Evolutionary conservation across 2,888 invertebrate species (phyloP).

Genomic region (Taphrorychus bicolor): DNA sequence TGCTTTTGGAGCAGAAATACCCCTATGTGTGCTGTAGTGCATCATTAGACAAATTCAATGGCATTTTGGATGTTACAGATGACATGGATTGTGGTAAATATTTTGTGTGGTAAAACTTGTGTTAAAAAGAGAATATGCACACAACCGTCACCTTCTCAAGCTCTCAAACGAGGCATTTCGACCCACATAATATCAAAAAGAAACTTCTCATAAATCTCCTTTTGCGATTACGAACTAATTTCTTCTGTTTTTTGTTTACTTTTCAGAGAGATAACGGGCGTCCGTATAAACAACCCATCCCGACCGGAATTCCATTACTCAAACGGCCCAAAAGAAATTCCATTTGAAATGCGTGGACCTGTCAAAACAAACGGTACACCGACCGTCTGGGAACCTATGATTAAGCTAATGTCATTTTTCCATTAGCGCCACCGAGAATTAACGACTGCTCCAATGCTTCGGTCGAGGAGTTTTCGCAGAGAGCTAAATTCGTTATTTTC

Average conservation of each 20-base stretch:
- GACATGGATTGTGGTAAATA: too few relatives aligned
- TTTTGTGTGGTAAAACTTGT: too few relatives aligned
- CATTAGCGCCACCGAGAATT: constrained; percentile 37
- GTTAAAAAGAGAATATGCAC: too few relatives aligned
- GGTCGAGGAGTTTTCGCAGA: constrained; percentile 20
- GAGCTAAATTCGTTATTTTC: background rate
- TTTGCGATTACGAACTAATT: too few relatives aligned
- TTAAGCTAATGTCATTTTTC: constrained; percentile 38
- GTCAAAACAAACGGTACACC: constrained; percentile 25
- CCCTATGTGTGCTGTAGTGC: too few relatives aligned
- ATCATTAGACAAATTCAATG: too few relatives aligned
- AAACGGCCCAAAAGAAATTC: constrained; percentile 7
- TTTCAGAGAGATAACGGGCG: background rate
- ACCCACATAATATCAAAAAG: too few relatives aligned
- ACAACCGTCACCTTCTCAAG: too few relatives aligned
- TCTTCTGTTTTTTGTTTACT: background rate
- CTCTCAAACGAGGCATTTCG: too few relatives aligned
- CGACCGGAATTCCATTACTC: constrained; percentile 18
- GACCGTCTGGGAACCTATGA: constrained; percentile 15
- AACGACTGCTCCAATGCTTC: constrained; percentile 22
- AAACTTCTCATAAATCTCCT: too few relatives aligned
- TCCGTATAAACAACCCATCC: background rate
- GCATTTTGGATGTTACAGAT: too few relatives aligned
- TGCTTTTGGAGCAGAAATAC: too few relatives aligned
- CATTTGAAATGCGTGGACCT: constrained; percentile 22